Conservation (phyloP, 1,140 invertebrate species). For the Pogonus chalceus region DNA sequence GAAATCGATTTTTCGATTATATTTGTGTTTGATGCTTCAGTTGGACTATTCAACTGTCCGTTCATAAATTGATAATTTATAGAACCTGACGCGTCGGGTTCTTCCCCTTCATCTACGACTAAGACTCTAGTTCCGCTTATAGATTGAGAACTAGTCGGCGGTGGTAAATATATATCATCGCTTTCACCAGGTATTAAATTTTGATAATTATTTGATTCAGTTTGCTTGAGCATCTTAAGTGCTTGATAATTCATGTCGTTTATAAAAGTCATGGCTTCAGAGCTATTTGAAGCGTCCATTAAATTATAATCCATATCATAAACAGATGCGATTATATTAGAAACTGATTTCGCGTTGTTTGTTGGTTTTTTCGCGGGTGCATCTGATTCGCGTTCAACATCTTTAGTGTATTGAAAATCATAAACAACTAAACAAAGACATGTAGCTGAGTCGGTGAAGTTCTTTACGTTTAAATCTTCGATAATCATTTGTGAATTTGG, state of each 20-base stretch:
- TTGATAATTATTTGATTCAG: conserved; percentile 21
- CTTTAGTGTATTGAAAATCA: conserved; percentile 42
- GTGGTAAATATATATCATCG: conserved; percentile 31
- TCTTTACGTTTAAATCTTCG: conserved; percentile 14
- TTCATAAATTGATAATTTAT: conserved; percentile 21
- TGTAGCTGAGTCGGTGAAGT: conserved; percentile 12
- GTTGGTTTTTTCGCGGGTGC: conserved; percentile 12
- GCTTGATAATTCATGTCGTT: conserved; percentile 4
- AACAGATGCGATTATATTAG: not conserved
- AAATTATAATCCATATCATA: not conserved
- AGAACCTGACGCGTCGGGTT: conserved; percentile 17
- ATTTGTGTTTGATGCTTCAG: conserved; percentile 6
- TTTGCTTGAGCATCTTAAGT: not conserved
- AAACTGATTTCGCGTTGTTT: not conserved
- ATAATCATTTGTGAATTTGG: conserved; percentile 13
- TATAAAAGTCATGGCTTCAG: not conserved
- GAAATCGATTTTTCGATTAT: conserved; percentile 27
- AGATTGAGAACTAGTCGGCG: conserved; percentile 14
- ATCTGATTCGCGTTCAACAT: conserved; percentile 20
- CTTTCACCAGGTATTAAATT: conserved; percentile 31
- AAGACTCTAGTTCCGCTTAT: conserved; percentile 24
- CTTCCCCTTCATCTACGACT: conserved; percentile 23
- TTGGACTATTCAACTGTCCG: conserved; percentile 18
- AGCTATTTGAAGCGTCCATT: not conserved
- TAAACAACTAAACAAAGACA: conserved; percentile 45